Evolutionary conservation across 2,888 invertebrate genomes (phyloP).

Genomic region (Heliconius ismenius): DNA sequence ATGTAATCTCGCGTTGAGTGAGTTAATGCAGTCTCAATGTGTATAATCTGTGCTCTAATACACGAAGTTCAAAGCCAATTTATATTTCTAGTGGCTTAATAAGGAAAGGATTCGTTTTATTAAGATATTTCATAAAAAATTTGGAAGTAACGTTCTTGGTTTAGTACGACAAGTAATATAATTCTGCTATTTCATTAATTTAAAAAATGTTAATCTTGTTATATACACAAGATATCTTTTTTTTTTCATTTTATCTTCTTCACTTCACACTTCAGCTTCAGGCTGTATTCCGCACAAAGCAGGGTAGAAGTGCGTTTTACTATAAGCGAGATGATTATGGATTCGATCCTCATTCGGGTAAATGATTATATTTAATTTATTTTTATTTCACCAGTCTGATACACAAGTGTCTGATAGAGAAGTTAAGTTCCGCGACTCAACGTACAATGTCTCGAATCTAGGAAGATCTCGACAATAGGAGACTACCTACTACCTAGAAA

Average conservation of each 20-base stretch:
- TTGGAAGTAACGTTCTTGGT: neutral
- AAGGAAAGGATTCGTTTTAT: constrained; percentile 4
- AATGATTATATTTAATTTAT: too few relatives aligned
- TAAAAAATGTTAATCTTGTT: neutral
- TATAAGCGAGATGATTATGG: too few relatives aligned
- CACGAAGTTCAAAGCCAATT: constrained; percentile 9
- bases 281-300: too few relatives aligned
- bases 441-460: neutral
- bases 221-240: too few relatives aligned
- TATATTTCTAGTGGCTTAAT: constrained; percentile 17
- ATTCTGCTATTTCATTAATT: neutral
- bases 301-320: too few relatives aligned
- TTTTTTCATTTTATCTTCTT: too few relatives aligned
- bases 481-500: neutral
- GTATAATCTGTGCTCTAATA: constrained; percentile 26
- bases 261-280: too few relatives aligned
- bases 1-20: constrained; percentile 31
- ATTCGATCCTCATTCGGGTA: too few relatives aligned
- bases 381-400: too few relatives aligned
- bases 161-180: neutral
- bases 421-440: too few relatives aligned
- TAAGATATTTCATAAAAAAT: neutral
- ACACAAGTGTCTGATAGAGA: too few relatives aligned
- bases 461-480: too few relatives aligned
- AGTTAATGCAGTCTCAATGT: constrained; percentile 21